Evolutionary conservation across 2,888 invertebrate species (phyloP), one percentile per base, ranked within the genome.

Genomic region (Myathropa florea): DNA sequence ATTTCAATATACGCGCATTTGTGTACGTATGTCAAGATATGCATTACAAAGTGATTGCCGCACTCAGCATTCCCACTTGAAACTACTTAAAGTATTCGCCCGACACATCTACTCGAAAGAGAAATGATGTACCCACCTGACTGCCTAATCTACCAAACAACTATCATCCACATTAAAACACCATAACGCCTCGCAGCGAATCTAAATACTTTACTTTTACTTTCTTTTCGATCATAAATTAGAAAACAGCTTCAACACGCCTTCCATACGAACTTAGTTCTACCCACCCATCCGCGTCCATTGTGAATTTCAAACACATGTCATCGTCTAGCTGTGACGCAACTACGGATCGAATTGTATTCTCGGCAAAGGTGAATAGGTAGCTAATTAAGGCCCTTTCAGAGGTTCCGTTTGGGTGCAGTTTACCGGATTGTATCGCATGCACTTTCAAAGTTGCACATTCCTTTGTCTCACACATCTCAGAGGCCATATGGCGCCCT

Each of bases 171-270:
- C 30, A 60, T 39, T 59, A 23, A 72, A 61, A 46, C 30, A 33
- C 33, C 61, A 61, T 55, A 71, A 39, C 63, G 68, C 68, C 70
- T 68, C 61, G 23, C 64, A 64, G 63, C 70, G 77, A 63, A 78
- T 78, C 63, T 68, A 77, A 77, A 68, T 55, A 59, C 70, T 59
- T 71, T 28, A 64, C 78, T 78, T 71, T 78, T 71, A 78, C 78
- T 78, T 78, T 78, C 64, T 64, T 78, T 63, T 64, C 61, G 30
- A 71, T 71, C 30, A 57, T 63, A 78, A 70, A 78, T 70, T 57
- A 70, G 63, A 78, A 78, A 78, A 64, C 36, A 23, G 23, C 33
- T 46, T 30, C 65, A 46, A 10, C 68, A 24, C 6, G 39, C 46
- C 53, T 39, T 28, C n/a, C 53, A 53, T 36, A 61, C 55, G 18